These are phyloP conservation scores for Aplochiton taeniatus DNA, from an alignment of 2,797 vertebrate species.

Conservation along the genomic window DNA sequence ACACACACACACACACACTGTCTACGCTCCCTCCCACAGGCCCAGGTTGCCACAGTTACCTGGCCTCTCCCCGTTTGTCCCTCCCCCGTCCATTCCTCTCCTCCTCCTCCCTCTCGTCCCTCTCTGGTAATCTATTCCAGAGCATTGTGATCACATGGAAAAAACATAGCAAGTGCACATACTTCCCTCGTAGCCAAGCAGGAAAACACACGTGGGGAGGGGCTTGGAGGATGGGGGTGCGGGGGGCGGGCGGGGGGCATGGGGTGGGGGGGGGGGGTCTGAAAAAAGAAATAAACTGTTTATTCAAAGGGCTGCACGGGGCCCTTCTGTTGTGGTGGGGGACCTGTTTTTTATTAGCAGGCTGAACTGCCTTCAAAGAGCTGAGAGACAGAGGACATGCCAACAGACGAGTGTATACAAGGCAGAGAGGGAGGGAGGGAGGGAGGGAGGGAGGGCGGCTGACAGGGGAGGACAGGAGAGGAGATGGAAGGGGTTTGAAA, in stretches of 20 bases:
- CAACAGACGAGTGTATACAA: slow-evolving; percentile 80
- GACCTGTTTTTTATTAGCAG: slow-evolving; percentile 86
- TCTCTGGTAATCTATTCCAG: slow-evolving; percentile 70
- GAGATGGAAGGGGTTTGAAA: slow-evolving; percentile 45
- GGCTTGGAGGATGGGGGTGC: slow-evolving; percentile 16
- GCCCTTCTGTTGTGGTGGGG: slow-evolving; percentile 84
- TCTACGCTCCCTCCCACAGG: slow-evolving; percentile 33
- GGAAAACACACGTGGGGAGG: slow-evolving; percentile 66
- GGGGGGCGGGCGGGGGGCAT: slow-evolving; percentile 42
- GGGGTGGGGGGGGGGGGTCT: slow-evolving; percentile 28
- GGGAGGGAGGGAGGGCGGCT: slow-evolving; percentile 30
- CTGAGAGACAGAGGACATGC: slow-evolving; percentile 82
- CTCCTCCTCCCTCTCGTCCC: slow-evolving; percentile 36
- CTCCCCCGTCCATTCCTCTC: slow-evolving; percentile 23
- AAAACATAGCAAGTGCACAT: slow-evolving; percentile 79
- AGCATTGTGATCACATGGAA: slow-evolving; percentile 73
- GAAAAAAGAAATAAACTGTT: slow-evolving; percentile 76
- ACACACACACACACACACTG: background rate
- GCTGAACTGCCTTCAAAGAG: slow-evolving; percentile 87
- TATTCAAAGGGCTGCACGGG: slow-evolving; percentile 76
- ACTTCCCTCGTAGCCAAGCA: slow-evolving; percentile 74
- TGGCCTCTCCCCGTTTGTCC: slow-evolving; percentile 55
- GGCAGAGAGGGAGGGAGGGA: slow-evolving; percentile 51
- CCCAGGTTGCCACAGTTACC: slow-evolving; percentile 55
- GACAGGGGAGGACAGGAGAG: slow-evolving; percentile 20